A percentile compares a stretch with the other conserved stretches of the same genome.
Evolutionary conservation across 53 echinoderm and acorn worm genomes (phyloP).

Genomic region (Paracentrotus lividus): DNA sequence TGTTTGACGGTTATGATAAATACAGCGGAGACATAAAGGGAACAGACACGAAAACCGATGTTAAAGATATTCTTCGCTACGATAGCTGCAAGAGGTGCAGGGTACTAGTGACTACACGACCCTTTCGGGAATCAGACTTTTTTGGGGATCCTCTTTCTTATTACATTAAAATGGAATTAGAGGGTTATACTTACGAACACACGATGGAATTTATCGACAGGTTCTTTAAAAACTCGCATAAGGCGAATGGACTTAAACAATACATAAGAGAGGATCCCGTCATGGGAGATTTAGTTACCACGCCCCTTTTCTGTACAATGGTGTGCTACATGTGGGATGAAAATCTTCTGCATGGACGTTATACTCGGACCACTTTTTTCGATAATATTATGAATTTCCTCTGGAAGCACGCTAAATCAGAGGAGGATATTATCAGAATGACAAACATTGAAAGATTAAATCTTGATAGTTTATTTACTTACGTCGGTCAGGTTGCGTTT

Average conservation of each 20-base stretch:
- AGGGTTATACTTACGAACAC: not conserved
- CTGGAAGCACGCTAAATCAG: not conserved
- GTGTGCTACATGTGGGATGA: no score
- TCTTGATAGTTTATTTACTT: not conserved
- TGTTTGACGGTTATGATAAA: slow-evolving; percentile 47
- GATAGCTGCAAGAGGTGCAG: no score
- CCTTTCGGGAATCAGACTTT: not conserved
- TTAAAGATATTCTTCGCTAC: not conserved
- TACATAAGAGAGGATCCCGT: not conserved
- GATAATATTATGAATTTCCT: not conserved
- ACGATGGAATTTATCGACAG: not conserved
- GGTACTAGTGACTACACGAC: not conserved
- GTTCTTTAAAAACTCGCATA: not conserved
- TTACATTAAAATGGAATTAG: not conserved
- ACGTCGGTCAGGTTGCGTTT: not conserved
- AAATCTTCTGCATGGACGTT: not conserved
- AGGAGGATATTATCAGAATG: not conserved
- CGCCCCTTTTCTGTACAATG: no score
- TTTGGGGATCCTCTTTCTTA: not conserved
- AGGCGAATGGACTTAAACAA: not conserved
- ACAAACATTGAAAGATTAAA: no score
- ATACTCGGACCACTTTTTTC: not conserved
- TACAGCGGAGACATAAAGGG: not conserved
- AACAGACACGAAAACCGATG: not conserved
- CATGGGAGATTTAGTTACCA: no score